Base-by-base conservation (phyloP, 2,888 invertebrate genomes). In the Ectemnius continuus region DNA sequence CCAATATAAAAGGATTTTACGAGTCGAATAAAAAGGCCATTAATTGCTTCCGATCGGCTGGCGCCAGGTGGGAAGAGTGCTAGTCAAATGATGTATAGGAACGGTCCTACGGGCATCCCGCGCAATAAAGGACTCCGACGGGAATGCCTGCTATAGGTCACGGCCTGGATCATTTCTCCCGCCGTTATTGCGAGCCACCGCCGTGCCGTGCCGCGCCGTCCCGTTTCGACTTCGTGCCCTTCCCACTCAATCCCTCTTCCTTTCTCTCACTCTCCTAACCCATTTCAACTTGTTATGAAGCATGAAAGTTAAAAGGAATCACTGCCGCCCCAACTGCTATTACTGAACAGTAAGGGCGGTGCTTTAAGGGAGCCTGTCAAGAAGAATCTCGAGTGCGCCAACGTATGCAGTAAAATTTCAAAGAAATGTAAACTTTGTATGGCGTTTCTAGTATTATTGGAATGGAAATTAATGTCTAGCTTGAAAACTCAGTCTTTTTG, bases 1-100 rank as follows among this genome's bases (percentile, higher is more conserved):
- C 86, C 86, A 81, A 85, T 86, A 85, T 85, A 84, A 86, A 86
- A 83, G 83, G 83, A 87, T 87, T 87, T 86, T 84, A 85, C 84
- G 82, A 84, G 81, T 72, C 73, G 82, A 86, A 85, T 85, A 85
- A 84, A 87, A 85, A 87, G 80, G 81, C 84, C 84, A 86, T 87
- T 86, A 86, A 86, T 83, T 80, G 77, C 68, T 70, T 81, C 78
- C 81, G 79, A 82, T 83, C 75, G 80, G 73, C 76, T 76, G 58
- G 70, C 64, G 61, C 59, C 63, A 67, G 61, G 67, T 64, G 61
- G 63, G 46, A 66, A 47, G 61, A 68, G 57, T 65, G 67, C 56
- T 58, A 70, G 72, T 48, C 61, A 71, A 68, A 82, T 78, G 82
- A 79, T 76, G 76, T 73, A 74, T 75, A 70, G 70, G 52, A 67